Conservation (phyloP, 2,797 vertebrate genomes). For the Loriculus beryllinus region DNA sequence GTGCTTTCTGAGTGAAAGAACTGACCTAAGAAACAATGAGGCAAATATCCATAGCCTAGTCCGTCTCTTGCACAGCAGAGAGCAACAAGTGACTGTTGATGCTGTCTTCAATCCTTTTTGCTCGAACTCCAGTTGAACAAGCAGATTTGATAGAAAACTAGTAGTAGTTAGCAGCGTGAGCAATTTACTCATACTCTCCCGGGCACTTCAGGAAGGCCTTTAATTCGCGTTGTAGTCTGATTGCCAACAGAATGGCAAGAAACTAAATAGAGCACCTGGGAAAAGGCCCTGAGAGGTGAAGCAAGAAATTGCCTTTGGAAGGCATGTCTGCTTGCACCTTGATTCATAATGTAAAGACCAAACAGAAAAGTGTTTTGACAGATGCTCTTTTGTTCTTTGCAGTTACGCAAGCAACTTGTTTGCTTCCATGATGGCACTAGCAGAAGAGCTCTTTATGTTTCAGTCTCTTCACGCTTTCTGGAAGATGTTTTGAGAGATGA, state of each 20-base stretch:
- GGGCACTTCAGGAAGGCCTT: not conserved
- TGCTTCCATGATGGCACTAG: not conserved
- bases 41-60: not conserved
- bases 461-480: not conserved
- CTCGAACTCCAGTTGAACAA: not conserved
- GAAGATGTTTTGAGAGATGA: not conserved
- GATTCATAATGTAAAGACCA: not conserved
- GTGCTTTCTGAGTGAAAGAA: not conserved
- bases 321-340: not conserved
- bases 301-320: not conserved
- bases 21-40: not conserved
- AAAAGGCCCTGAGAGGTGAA: not conserved
- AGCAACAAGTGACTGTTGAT: not conserved
- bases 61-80: not conserved
- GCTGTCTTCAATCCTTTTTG: not conserved
- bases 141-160: not conserved
- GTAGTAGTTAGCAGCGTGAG: not conserved
- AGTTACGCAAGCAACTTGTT: not conserved
- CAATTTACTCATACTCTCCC: not conserved
- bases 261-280: not conserved
- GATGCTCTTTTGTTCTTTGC: slow-evolving; percentile 13
- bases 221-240: not conserved
- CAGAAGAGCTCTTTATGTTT: not conserved
- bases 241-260: not conserved
- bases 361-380: not conserved